A percentile compares a stretch with the other conserved stretches of the same genome.
Evolutionary conservation across 1,140 invertebrate species (phyloP).

Genomic region (Brachionus koreanus): DNA sequence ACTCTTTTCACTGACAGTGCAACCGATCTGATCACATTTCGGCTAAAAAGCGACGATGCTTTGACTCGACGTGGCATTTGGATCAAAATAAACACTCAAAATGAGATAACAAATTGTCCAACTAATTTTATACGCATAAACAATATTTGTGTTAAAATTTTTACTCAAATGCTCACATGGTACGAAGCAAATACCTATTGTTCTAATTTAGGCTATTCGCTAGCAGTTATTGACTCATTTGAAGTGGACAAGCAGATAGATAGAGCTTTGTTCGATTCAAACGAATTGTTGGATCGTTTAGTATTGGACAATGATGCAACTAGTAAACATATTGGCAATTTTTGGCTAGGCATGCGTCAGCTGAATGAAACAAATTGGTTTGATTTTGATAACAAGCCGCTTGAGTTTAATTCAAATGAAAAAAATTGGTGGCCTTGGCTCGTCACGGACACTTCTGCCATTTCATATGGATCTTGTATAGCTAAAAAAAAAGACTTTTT

Average conservation of each 20-base stretch:
- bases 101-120: background rate
- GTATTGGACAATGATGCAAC: background rate
- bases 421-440: conserved; percentile 35
- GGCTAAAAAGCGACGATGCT: background rate
- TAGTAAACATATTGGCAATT: background rate
- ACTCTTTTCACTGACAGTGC: background rate
- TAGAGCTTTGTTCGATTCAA: background rate
- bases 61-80: background rate
- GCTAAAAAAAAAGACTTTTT: background rate
- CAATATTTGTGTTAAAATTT: background rate
- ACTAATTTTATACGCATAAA: background rate
- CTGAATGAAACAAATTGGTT: conserved; percentile 23
- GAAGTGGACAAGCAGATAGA: conserved; percentile 3
- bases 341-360: conserved; percentile 15
- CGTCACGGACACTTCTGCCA: background rate
- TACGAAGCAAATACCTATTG: conserved; percentile 11
- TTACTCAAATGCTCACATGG: background rate
- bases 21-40: background rate
- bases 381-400: background rate
- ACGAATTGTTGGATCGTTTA: background rate
- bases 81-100: background rate
- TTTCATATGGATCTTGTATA: background rate
- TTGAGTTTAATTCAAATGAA: background rate
- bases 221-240: background rate
- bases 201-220: background rate